phyloP scores from a whole-genome alignment of 2,113 vertebrate species.

The Erpornis zantholeuca region DNA sequence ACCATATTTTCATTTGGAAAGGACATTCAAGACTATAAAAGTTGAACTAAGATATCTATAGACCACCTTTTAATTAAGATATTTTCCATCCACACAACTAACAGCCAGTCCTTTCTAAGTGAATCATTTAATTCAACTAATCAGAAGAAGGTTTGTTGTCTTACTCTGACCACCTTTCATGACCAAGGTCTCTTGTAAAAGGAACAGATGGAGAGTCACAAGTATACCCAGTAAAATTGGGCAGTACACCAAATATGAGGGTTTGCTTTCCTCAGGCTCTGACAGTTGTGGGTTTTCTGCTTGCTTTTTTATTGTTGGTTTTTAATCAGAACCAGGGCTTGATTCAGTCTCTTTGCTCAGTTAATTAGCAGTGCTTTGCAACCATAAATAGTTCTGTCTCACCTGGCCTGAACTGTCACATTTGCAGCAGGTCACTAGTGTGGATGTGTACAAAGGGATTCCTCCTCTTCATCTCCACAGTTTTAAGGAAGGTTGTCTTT shows the following conservation, averaged over 20 bases:
- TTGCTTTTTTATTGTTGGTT: not conserved
- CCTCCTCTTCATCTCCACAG: not conserved
- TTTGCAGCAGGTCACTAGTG: not conserved
- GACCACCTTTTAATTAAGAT: not conserved
- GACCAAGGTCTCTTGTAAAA: not conserved
- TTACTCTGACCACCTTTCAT: not conserved
- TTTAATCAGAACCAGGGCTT: not conserved
- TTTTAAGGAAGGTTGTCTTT: not conserved
- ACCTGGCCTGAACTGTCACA: not conserved
- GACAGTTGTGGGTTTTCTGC: not conserved
- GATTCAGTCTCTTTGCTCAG: not conserved
- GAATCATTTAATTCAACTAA: conserved; percentile 10
- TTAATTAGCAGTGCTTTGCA: not conserved
- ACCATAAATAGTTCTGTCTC: not conserved
- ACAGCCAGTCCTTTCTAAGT: not conserved
- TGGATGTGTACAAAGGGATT: not conserved
- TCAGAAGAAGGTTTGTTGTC: not conserved
- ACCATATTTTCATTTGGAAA: not conserved
- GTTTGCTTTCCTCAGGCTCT: not conserved
- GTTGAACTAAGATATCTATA: not conserved
- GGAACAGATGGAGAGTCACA: not conserved
- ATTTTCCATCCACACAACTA: not conserved
- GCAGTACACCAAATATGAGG: not conserved
- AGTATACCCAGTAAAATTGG: not conserved
- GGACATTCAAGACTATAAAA: not conserved